Base-by-base conservation (phyloP, 1,140 invertebrate genomes). In the Atta cephalotes region DNA sequence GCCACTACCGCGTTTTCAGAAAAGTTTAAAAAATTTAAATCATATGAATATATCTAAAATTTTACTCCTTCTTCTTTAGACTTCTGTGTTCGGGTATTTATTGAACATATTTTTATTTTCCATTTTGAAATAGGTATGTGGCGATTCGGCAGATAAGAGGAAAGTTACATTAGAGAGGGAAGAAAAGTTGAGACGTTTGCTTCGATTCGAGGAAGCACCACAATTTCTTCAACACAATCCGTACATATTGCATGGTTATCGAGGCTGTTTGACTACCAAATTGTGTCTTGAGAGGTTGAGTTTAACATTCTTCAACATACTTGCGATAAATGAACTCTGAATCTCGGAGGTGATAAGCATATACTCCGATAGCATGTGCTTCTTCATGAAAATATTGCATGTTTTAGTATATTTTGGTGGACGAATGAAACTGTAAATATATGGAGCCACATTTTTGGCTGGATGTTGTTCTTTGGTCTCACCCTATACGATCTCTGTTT, bases 381-480 rank as follows among this genome's bases (percentile, higher is more conserved):
- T 45, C 3, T 49, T 56, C 0, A 80, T 12, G n/a, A 18, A 66
- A n/a, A 21, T 16, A 68, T 68, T 76, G 6, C 14, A 28, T 68
- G 25, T 90, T 90, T 25, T 79, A 98, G 98, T 93, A 96, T 99
- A 93, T 99, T 99, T 95, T 98, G 98, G 97, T 98, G 98, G 98
- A 99, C 98, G 21, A 99, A 99, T 93, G 99, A 99, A 95, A 99
- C 98, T 4, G 97, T 99, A 89, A 99, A 99, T 92, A 99, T 99
- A 93, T 99, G 99, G 99, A 98, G 98, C 77, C 99, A 99, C 95
- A 96, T 99, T 88, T 97, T 98, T 87, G 98, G 98, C 10, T 99
- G 98, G 96, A 96, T 98, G 92, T 95, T 99, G 12, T 98, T 99
- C 90, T 95, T 98, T 25, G 97, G 97, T 25, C 95, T 99, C 71